These are phyloP conservation scores for Enteromius treurensis DNA, from an alignment of 2,797 vertebrate genomes.

Conservation along the genomic window DNA sequence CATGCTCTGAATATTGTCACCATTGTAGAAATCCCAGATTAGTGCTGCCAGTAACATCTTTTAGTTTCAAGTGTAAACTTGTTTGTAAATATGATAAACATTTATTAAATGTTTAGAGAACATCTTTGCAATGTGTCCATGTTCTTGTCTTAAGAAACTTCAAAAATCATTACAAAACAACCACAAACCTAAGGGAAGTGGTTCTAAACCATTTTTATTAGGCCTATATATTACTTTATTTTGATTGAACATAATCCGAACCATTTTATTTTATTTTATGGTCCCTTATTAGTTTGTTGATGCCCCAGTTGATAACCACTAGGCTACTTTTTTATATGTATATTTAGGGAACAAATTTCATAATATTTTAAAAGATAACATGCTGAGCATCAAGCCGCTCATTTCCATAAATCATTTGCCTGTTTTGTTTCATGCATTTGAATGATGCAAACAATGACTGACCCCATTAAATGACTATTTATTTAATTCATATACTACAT, in stretches of 20 bases:
- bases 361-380: background rate
- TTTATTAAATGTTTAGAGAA: background rate
- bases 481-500: background rate
- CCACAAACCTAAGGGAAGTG: background rate
- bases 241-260: background rate
- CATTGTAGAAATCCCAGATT: background rate
- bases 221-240: background rate
- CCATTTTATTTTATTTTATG: background rate
- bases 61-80: background rate
- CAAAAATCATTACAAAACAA: background rate
- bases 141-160: background rate
- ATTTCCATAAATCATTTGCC: background rate
- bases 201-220: background rate
- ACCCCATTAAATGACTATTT: background rate
- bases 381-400: background rate
- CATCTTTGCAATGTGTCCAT: background rate
- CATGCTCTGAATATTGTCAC: background rate
- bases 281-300: background rate
- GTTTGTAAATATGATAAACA: constrained; percentile 31
- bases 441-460: background rate
- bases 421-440: constrained; percentile 2
- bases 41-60: constrained; percentile 15
- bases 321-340: background rate
- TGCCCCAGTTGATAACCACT: background rate
- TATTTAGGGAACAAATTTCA: background rate